phyloP scores from a whole-genome alignment of 2,888 invertebrate genomes.

The Drosophila limbata region DNA sequence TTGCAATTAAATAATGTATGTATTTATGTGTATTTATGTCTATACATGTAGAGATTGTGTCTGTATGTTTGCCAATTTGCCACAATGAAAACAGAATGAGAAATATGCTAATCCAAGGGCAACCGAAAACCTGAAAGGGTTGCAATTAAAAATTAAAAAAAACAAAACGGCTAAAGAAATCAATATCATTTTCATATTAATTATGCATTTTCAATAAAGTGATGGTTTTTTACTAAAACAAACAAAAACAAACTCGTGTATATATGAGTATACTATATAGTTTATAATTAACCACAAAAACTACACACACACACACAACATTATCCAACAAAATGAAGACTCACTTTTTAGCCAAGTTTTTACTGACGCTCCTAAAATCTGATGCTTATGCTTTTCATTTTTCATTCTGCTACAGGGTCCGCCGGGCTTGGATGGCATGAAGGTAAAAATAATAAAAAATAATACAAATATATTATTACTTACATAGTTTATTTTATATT shows the following conservation, averaged over 20 bases:
- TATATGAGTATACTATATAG: too few relatives aligned
- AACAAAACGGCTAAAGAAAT: constrained; percentile 58
- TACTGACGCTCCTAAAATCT: constrained; percentile 33
- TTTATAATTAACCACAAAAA: constrained; percentile 24
- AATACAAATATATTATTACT: too few relatives aligned
- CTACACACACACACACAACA: background rate
- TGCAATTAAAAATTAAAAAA: constrained; percentile 51
- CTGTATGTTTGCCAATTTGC: constrained; percentile 46
- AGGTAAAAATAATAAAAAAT: constrained; percentile 86
- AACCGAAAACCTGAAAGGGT: constrained; percentile 12
- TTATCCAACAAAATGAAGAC: background rate
- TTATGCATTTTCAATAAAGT: constrained; percentile 81
- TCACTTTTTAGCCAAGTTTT: constrained; percentile 6
- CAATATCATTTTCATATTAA: constrained; percentile 75
- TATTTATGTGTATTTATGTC: constrained; percentile 62
- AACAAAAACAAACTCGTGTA: constrained; percentile 12
- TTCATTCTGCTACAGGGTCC: constrained; percentile 89
- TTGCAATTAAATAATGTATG: constrained; percentile 51
- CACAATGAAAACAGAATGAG: constrained; percentile 7
- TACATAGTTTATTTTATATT: too few relatives aligned
- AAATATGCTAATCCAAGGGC: constrained; percentile 25
- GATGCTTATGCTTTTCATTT: constrained; percentile 57
- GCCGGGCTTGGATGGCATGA: constrained; percentile 97
- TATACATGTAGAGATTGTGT: constrained; percentile 38
- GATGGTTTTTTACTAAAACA: constrained; percentile 79